Evolutionary conservation across 2,797 vertebrate genomes (phyloP).

Genomic region (Poeciliopsis presidionis): DNA sequence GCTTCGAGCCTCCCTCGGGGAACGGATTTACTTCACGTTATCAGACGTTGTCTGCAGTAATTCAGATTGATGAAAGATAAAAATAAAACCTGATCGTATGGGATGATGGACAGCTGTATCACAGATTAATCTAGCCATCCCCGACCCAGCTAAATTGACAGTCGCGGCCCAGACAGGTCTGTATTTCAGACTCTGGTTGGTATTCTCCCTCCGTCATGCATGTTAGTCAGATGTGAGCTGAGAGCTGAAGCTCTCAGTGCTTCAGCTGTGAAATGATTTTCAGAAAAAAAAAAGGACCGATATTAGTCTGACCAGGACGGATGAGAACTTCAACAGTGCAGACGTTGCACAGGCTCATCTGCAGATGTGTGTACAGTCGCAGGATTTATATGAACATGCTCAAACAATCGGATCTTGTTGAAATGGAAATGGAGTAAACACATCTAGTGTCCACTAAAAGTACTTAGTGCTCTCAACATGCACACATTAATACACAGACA

Average conservation of each 20-base stretch:
- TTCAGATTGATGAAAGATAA: conserved; percentile 78
- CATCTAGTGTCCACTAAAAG: neutral
- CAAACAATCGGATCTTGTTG: neutral
- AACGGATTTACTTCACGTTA: conserved; percentile 61
- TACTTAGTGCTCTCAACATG: neutral
- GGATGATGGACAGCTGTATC: conserved; percentile 78
- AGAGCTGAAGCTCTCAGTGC: conserved; percentile 32
- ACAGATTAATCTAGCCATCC: conserved; percentile 70
- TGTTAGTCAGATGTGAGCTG: conserved; percentile 76
- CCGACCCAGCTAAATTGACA: conserved; percentile 63
- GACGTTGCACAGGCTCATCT: neutral
- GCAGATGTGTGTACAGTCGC: neutral
- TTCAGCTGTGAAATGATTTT: conserved; percentile 63
- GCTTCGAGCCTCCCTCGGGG: conserved; percentile 16
- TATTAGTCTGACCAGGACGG: neutral
- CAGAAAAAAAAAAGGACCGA: conserved; percentile 4
- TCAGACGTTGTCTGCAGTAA: conserved; percentile 64
- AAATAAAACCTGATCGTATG: conserved; percentile 63
- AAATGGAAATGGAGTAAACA: neutral
- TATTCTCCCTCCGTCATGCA: conserved; percentile 71
- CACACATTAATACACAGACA: neutral
- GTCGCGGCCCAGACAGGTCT: conserved; percentile 57
- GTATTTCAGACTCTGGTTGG: conserved; percentile 68
- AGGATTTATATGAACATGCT: neutral
- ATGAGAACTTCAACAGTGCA: neutral